Evolutionary conservation across 1,140 invertebrate genomes (phyloP), one percentile per base, ranked within the genome.

Genomic region (Sipha flava): DNA sequence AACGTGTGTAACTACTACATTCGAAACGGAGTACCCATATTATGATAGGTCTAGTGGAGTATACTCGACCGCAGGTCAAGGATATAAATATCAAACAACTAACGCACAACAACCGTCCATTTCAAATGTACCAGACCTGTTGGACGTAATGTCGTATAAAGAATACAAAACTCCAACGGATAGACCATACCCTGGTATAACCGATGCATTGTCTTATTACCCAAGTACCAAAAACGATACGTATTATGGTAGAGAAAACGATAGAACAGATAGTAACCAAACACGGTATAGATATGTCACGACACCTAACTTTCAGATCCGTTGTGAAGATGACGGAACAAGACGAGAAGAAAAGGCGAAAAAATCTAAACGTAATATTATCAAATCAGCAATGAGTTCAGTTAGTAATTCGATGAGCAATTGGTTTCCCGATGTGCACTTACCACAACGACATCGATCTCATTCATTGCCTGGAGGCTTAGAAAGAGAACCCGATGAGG

Each of bases 341-440:
- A 23, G 34, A 7, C 21, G 49, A 3, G 85, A 85, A 47, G 88
- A 90, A 83, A 88, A 89, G 81, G 82, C 84, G 4, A 92, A 92
- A 85, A 92, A 93, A 84, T 87, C 91, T 37, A 90, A 91, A 85
- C 84, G 90, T 80, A 89, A 90, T n/a, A 87, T 88, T 2, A 83
- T 93, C 54, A 93, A 93, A 85, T 91, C 91, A 54, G 93, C 92
- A 0, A 92, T 94, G 90, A 92, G 88, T 45, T 26, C 72, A 3
- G 81, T 82, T 12, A 80, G 81, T 62, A 70, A 37, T 83, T 92
- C 92, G 1, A 90, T 94, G 82, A 92, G 90, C 83, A 91, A 90
- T 83, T 93, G 93, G 89, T 85, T 95, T 40, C 93, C 93, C 0
- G 93, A 94, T 84, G 87, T 95, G 81, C 92, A 93, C 85, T 85